Evolutionary conservation across 2,113 vertebrate species (phyloP).

Genomic region (Centropus bengalensis): DNA sequence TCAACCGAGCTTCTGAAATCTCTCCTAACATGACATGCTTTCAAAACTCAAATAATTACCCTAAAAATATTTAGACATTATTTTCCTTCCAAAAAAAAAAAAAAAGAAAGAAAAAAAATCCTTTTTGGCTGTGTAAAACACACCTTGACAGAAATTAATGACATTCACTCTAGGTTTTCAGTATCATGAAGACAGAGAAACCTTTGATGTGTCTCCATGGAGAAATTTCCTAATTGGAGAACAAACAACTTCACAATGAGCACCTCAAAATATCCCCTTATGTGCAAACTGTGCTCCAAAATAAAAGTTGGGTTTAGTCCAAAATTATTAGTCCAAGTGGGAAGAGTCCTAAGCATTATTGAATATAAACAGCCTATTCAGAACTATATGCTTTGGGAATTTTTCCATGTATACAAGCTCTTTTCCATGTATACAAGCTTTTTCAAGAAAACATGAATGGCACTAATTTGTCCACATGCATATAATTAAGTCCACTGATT

Average conservation of each 20-base stretch:
- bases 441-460: neutral
- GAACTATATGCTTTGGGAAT: neutral
- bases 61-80: neutral
- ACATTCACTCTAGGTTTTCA: neutral
- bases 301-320: neutral
- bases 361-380: constrained; percentile 34
- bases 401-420: neutral
- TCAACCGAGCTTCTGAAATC: neutral
- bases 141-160: neutral
- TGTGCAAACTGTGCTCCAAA: neutral
- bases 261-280: neutral
- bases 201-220: neutral
- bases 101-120: neutral
- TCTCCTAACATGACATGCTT: neutral
- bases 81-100: neutral
- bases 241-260: constrained; percentile 23
- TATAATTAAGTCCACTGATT: constrained; percentile 13
- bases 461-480: constrained; percentile 2
- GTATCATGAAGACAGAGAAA: neutral
- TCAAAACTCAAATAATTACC: neutral
- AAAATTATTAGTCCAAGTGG: neutral
- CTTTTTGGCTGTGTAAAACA: neutral
- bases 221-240: neutral
- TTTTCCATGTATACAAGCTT: neutral
- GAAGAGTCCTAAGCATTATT: neutral